Conservation (phyloP, 2,113 vertebrate species). For the Corythoichthys haematopterus region DNA sequence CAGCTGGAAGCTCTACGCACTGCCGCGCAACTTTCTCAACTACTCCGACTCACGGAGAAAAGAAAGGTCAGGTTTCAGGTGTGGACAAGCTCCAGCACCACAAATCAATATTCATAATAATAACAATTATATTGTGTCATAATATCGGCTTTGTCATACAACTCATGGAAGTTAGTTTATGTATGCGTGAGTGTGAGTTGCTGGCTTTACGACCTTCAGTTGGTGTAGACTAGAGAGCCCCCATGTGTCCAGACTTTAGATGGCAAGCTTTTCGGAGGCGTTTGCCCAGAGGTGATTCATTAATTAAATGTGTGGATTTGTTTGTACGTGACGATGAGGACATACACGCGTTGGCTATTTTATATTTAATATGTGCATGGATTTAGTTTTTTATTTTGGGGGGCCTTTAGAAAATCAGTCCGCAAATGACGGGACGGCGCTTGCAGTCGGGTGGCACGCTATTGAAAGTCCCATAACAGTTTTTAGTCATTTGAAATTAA, state of each 20-base stretch:
- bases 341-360: neutral
- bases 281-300: neutral
- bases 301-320: neutral
- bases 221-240: slow-evolving; percentile 64
- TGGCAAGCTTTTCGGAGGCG: neutral
- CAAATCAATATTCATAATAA: slow-evolving; percentile 5
- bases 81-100: slow-evolving; percentile 6
- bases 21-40: slow-evolving; percentile 74
- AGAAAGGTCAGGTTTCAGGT: slow-evolving; percentile 71
- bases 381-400: neutral
- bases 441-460: no score
- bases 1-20: slow-evolving; percentile 75
- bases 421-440: neutral
- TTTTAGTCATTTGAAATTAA: neutral
- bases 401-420: neutral
- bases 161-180: slow-evolving; percentile 48
- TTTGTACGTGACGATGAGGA: neutral
- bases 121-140: slow-evolving; percentile 3
- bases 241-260: slow-evolving; percentile 41
- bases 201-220: slow-evolving; percentile 8
- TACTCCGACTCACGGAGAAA: slow-evolving; percentile 70
- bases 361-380: neutral
- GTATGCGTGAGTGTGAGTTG: slow-evolving; percentile 13
- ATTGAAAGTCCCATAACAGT: neutral
- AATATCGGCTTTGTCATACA: neutral